Evolutionary conservation across 2,113 vertebrate genomes (phyloP).

Genomic region (Syngnathus floridae): DNA sequence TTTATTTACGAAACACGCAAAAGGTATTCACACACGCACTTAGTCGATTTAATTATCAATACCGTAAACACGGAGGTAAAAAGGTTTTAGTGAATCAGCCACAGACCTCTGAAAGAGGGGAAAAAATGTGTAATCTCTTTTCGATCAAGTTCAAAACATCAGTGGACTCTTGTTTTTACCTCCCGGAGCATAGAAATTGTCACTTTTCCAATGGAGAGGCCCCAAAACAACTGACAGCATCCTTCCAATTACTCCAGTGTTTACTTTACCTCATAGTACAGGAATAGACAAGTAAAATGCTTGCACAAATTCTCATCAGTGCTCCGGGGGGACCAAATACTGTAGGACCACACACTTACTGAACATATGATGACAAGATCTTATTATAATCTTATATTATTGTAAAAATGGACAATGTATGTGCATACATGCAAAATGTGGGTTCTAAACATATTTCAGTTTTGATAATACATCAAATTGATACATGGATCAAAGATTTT

Average conservation of each 20-base stretch:
- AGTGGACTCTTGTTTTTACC: background rate
- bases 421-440: no score
- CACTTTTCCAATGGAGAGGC: background rate
- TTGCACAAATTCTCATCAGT: no score
- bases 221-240: background rate
- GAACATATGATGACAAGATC: no score
- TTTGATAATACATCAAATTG: no score
- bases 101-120: background rate
- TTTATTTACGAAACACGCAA: background rate
- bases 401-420: no score
- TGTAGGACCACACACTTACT: no score
- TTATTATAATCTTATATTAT: no score
- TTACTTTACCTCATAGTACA: background rate
- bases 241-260: background rate
- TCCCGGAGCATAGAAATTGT: background rate
- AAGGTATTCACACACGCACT: background rate
- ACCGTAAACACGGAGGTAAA: background rate
- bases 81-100: background rate
- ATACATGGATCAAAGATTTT: no score
- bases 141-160: background rate
- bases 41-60: background rate
- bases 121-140: background rate
- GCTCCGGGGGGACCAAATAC: no score
- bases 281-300: no score
- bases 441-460: no score